Conservation (phyloP, 1,140 invertebrate genomes). For the Lycorma delicatula region DNA sequence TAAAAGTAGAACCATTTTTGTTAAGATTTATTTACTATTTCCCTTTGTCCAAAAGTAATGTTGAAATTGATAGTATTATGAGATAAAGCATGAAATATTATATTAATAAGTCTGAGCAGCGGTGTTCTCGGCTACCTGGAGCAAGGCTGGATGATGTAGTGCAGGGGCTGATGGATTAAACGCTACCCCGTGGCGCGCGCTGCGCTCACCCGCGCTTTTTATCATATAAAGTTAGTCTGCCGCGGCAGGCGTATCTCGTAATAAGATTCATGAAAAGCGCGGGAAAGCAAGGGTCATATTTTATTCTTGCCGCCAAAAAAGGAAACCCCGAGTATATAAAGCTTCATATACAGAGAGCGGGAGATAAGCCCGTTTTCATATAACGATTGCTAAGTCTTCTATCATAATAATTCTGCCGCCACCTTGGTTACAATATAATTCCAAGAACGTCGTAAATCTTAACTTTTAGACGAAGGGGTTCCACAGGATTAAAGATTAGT, state of each 20-base stretch:
- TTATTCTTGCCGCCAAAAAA: conserved; percentile 22
- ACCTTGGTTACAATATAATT: conserved; percentile 46
- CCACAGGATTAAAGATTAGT: conserved; percentile 60
- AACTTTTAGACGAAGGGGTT: conserved; percentile 52
- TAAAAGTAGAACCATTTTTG: not conserved
- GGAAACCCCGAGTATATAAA: conserved; percentile 22
- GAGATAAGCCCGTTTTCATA: conserved; percentile 28
- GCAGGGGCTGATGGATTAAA: conserved; percentile 22
- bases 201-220: conserved; percentile 16
- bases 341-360: conserved; percentile 23
- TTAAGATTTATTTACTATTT: conserved; percentile 6
- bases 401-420: conserved; percentile 27
- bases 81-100: conserved; percentile 21
- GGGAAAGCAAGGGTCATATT: conserved; percentile 24
- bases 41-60: conserved; percentile 4
- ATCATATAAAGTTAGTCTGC: conserved; percentile 21
- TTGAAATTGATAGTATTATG: conserved; percentile 16
- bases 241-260: conserved; percentile 16
- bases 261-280: conserved; percentile 30
- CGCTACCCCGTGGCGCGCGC: not conserved
- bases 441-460: conserved; percentile 55
- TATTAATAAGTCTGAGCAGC: conserved; percentile 16
- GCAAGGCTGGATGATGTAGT: conserved; percentile 11
- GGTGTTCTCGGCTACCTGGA: not conserved
- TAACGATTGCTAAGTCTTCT: conserved; percentile 31